Conservation (phyloP, 2,113 vertebrate genomes). For the Hypanus sabinus region DNA sequence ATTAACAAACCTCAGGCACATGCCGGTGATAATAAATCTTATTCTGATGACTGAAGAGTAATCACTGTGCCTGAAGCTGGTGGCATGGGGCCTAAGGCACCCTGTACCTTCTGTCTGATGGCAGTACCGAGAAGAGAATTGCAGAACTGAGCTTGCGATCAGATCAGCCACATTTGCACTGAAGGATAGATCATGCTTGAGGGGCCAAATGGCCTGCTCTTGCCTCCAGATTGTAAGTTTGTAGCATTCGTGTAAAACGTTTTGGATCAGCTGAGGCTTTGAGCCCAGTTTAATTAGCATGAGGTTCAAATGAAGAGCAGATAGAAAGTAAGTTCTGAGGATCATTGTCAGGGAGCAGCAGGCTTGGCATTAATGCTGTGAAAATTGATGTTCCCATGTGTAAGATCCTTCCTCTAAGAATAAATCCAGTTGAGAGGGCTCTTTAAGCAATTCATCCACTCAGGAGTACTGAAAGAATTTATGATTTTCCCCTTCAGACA, state of each 20-base stretch:
- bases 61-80: no score
- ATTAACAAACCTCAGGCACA: no score
- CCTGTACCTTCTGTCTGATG: no score
- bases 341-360: background rate
- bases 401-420: background rate
- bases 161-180: no score
- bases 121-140: no score
- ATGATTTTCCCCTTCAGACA: background rate
- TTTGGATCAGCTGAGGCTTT: background rate
- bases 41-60: no score
- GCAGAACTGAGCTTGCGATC: no score
- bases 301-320: background rate
- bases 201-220: no score
- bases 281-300: background rate
- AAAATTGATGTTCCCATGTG: background rate
- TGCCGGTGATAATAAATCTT: no score
- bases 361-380: background rate
- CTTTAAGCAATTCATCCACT: background rate
- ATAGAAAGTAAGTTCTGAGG: background rate
- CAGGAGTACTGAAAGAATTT: background rate
- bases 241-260: background rate
- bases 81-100: no score
- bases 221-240: no score
- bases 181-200: no score
- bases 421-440: background rate